Conservation (phyloP, 1,140 invertebrate genomes). For the Drosophila nasuta region DNA sequence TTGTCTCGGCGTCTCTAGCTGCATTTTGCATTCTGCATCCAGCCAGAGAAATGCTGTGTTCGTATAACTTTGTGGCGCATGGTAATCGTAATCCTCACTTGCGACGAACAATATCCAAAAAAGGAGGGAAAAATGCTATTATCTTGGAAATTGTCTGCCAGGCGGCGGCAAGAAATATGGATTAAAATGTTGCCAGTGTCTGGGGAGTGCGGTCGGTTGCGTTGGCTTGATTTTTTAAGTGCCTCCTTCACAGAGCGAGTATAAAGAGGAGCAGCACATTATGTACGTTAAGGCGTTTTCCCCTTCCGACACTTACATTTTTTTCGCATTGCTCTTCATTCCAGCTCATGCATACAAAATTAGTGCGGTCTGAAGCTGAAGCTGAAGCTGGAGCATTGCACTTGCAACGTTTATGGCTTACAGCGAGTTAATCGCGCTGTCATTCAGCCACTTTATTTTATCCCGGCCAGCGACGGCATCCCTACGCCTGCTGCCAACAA, state of each 20-base stretch:
- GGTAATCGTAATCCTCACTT: conserved; percentile 68
- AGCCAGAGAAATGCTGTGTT: conserved; percentile 48
- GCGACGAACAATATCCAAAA: conserved; percentile 2
- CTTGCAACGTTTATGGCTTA: conserved; percentile 78
- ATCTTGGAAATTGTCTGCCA: conserved; percentile 81
- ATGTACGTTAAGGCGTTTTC: conserved; percentile 65
- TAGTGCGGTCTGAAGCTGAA: conserved; percentile 52
- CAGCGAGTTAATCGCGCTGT: conserved; percentile 80
- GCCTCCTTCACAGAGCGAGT: conserved; percentile 46
- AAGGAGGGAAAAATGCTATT: conserved; percentile 61
- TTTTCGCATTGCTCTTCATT: conserved; percentile 58
- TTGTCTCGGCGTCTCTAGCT: conserved; percentile 39
- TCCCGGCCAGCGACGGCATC: conserved; percentile 21
- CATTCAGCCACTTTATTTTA: conserved; percentile 64
- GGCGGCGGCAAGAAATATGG: conserved; percentile 74
- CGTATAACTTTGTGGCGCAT: conserved; percentile 55
- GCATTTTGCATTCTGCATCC: conserved; percentile 34
- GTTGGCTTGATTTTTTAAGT: conserved; percentile 82
- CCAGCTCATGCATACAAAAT: conserved; percentile 80
- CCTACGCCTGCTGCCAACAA: conserved; percentile 35
- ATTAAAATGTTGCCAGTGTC: conserved; percentile 76
- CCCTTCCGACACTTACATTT: conserved; percentile 51
- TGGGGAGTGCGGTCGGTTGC: conserved; percentile 34
- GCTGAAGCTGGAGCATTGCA: conserved; percentile 11
- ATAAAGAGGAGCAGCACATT: conserved; percentile 41